These are phyloP conservation scores for Sebastes kiyomatsui DNA, from an alignment of 2,797 vertebrate species.

Conservation along the genomic window DNA sequence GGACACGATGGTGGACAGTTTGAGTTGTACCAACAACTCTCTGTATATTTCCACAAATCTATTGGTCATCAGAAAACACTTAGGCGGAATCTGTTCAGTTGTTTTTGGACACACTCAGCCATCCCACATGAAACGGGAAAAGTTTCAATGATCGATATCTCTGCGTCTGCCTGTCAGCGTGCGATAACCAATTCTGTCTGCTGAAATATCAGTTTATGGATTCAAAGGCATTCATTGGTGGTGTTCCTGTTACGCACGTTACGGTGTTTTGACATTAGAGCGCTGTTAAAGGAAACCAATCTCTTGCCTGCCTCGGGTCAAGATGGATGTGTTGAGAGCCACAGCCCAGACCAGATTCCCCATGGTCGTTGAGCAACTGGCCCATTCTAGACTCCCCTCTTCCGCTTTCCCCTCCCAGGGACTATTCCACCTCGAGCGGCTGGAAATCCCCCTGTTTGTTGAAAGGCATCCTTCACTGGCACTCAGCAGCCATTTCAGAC, in stretches of 20 bases:
- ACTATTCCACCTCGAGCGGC: constrained; percentile 63
- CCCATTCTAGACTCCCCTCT: constrained; percentile 46
- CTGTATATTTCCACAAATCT: constrained; percentile 64
- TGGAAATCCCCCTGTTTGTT: constrained; percentile 75
- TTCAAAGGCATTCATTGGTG: constrained; percentile 50
- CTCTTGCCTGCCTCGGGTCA: constrained; percentile 58
- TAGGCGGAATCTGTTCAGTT: constrained; percentile 46
- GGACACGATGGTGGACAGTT: constrained; percentile 61
- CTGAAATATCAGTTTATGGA: constrained; percentile 64
- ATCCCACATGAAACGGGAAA: constrained; percentile 67
- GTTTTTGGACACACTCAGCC: constrained; percentile 60
- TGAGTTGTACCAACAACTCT: constrained; percentile 54
- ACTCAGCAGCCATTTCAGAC: constrained; percentile 70
- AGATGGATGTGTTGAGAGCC: constrained; percentile 72
- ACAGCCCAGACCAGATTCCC: constrained; percentile 65
- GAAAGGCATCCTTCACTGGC: constrained; percentile 74
- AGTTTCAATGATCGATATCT: constrained; percentile 50
- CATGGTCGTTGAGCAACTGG: constrained; percentile 55
- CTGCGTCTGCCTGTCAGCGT: constrained; percentile 54
- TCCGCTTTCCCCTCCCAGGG: constrained; percentile 55
- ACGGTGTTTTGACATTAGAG: constrained; percentile 68
- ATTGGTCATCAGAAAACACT: constrained; percentile 70
- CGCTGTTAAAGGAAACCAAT: constrained; percentile 60
- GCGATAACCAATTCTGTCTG: constrained; percentile 59
- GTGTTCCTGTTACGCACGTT: constrained; percentile 52